Evolutionary conservation across 2,888 invertebrate genomes (phyloP), one percentile per base, ranked within the genome.

Genomic region (Lypha dubia): DNA sequence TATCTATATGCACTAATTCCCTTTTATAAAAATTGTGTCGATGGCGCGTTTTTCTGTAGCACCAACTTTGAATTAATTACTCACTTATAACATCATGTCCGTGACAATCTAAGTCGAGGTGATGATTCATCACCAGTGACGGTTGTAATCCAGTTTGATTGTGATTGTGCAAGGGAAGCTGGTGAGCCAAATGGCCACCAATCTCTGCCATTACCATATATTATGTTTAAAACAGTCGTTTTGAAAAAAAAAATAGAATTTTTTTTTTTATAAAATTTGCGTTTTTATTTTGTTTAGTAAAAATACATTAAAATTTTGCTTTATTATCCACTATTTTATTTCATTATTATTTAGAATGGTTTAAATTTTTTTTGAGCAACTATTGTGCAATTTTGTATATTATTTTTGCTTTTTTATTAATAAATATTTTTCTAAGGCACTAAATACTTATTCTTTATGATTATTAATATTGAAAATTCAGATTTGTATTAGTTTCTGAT

Each of bases 151-250:
- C 94, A 91, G 94, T 94, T 90, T 92, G 92, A 88, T 89, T 90
- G 90, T 92, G 92, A 90, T 91, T 92, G 91, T 93, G 93, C 93
- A 82, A 82, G 88, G 94, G 94, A 92, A 94, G 93, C 93, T 94
- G 94, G 93, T 94, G 94, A 93, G 94, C 94, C 93, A 94, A 94
- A 93, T 94, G 93, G 93, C 94, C 94, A 93, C 94, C 94, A 91
- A 94, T 94, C 94, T 94, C 94, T 93, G 94, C 94, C 94, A 94
- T 94, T 93, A 94, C 94, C 94, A 94, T 94, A 93, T 93, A 93
- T 92, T 91, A 90, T 89, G 91, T 89, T 91, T 91, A 88, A 87
- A 88, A 89, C 89, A 86, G 87, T 88, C 87, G 87, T 87, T 84
- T 86, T 68, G 63, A 68, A 74, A 6, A 71, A 74, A 84, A 77